Conservation (phyloP, 1,140 invertebrate species). For the Drosophila albomicans region DNA sequence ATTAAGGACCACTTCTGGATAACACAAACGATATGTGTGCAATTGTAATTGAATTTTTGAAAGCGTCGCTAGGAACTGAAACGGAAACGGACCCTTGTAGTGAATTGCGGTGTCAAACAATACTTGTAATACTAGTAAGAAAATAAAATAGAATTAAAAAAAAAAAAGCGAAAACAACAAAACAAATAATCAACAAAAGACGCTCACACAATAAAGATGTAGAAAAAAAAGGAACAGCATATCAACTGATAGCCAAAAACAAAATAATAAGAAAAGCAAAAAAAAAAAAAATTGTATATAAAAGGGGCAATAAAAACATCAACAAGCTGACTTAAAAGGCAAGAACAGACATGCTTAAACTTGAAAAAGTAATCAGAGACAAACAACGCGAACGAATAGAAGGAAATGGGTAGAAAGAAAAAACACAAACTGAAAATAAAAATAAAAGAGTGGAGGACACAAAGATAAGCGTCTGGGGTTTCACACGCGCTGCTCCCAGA, state of each 20-base stretch:
- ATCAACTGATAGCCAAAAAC: slow-evolving; percentile 15
- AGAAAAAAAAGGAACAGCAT: slow-evolving; percentile 5
- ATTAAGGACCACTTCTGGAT: too few relatives aligned
- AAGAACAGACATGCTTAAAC: slow-evolving; percentile 25
- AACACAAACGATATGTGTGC: too few relatives aligned
- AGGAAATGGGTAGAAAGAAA: not conserved
- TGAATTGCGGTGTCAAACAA: slow-evolving; percentile 9
- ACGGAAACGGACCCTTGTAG: not conserved
- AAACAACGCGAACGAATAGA: slow-evolving; percentile 11
- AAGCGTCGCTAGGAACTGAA: not conserved
- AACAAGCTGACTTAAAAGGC: slow-evolving; percentile 41
- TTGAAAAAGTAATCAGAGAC: slow-evolving; percentile 33
- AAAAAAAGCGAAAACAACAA: slow-evolving; percentile 21
- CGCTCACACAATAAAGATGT: slow-evolving; percentile 18
- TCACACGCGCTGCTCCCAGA: slow-evolving; percentile 21
- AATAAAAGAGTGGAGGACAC: not conserved
- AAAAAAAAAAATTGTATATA: not conserved
- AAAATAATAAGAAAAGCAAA: slow-evolving; percentile 16
- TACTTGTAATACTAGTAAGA: not conserved
- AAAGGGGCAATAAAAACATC: slow-evolving; percentile 50
- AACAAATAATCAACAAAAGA: slow-evolving; percentile 50
- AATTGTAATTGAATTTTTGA: not conserved
- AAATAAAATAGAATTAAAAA: slow-evolving; percentile 1
- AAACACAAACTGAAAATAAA: too few relatives aligned
- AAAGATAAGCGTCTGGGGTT: slow-evolving; percentile 39